A percentile compares a stretch with the other conserved stretches of the same genome.
phyloP scores from a whole-genome alignment of 2,797 vertebrate species.

The Labroides dimidiatus region DNA sequence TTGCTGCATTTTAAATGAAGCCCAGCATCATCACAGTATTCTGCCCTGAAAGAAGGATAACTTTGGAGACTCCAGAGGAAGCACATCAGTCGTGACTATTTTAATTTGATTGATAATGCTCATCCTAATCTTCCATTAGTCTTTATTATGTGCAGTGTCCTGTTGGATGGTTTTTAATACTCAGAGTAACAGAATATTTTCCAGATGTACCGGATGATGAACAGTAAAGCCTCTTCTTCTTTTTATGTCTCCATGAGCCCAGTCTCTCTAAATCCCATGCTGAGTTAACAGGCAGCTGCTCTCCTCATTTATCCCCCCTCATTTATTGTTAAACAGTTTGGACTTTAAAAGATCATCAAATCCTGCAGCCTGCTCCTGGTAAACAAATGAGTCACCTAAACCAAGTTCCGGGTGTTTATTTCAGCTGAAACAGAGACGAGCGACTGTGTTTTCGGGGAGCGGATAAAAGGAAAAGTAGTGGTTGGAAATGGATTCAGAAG shows the following conservation, averaged over 20 bases:
- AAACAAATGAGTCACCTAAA: constrained; percentile 53
- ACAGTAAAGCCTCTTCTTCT: background rate
- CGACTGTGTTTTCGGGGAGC: background rate
- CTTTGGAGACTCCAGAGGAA: no score
- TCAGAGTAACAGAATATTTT: no score
- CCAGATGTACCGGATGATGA: background rate
- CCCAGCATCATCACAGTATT: no score
- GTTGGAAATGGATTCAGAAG: constrained; percentile 27
- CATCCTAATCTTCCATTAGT: no score
- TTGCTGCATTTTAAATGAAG: no score
- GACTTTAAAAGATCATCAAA: constrained; percentile 26
- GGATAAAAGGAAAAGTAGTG: constrained; percentile 21
- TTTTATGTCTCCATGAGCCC: background rate
- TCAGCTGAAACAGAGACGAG: constrained; percentile 22
- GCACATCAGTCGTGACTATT: background rate
- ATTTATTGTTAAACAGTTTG: constrained; percentile 16
- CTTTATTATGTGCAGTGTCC: no score
- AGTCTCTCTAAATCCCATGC: background rate
- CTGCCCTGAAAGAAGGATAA: no score
- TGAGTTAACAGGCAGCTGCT: constrained; percentile 35
- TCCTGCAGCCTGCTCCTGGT: constrained; percentile 24
- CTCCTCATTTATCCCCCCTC: constrained; percentile 1
- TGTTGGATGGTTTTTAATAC: no score
- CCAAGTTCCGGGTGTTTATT: constrained; percentile 32
- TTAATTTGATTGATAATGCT: no score